Percentiles rank a stretch among this genome's conserved stretches.
Evolutionary conservation across 2,797 vertebrate species (phyloP).

Genomic region (Falco berigora): DNA sequence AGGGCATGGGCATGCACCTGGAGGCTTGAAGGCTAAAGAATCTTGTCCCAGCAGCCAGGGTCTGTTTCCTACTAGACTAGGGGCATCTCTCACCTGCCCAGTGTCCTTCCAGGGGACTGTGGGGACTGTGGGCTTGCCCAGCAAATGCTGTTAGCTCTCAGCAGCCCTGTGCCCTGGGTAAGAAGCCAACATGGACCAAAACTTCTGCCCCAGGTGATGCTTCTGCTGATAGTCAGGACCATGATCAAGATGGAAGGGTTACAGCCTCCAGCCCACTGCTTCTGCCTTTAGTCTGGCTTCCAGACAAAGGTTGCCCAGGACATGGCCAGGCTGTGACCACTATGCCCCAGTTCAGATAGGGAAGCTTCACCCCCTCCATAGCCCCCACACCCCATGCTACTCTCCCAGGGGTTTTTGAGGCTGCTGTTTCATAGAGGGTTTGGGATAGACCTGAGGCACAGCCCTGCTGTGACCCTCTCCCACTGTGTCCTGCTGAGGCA

Average conservation of each 20-base stretch:
- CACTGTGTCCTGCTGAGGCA: background rate
- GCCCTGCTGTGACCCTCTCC: accelerated
- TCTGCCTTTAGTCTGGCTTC: background rate
- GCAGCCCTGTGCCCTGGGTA: background rate
- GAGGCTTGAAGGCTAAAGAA: background rate
- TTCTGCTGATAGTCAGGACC: background rate
- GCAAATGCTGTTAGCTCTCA: background rate
- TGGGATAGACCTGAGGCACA: background rate
- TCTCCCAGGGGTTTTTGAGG: background rate
- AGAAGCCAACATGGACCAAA: background rate
- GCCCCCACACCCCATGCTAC: accelerated
- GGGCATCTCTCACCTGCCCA: background rate
- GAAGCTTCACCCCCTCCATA: background rate
- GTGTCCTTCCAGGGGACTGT: background rate
- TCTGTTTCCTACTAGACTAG: background rate
- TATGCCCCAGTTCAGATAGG: background rate
- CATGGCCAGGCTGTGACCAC: background rate
- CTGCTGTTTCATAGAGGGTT: background rate
- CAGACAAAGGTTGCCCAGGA: background rate
- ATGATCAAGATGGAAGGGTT: background rate
- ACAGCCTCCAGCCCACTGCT: background rate
- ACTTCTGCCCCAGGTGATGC: background rate
- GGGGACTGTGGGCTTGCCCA: background rate
- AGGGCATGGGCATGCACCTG: background rate
- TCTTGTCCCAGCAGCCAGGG: background rate